These are phyloP conservation scores for Diplodus puntazzo DNA, from an alignment of 2,797 vertebrate genomes.

Conservation along the genomic window DNA sequence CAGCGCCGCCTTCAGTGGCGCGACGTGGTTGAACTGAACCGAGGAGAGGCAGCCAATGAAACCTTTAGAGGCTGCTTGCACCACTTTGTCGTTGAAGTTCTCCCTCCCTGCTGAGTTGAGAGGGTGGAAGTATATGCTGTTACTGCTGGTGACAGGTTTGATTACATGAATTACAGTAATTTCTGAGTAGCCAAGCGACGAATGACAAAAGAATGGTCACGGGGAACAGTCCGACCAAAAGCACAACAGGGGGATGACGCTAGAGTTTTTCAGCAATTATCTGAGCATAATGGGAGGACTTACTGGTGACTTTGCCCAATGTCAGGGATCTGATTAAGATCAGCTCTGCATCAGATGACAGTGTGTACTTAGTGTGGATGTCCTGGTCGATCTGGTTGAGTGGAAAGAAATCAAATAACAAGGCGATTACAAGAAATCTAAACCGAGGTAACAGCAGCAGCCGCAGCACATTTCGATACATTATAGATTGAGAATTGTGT, in stretches of 20 bases:
- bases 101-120: constrained; percentile 82
- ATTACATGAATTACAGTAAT: background rate
- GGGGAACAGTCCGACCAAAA: background rate
- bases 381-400: constrained; percentile 91
- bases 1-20: constrained; percentile 94
- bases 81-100: constrained; percentile 86
- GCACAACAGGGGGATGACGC: background rate
- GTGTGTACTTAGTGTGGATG: constrained; percentile 90
- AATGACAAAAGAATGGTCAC: background rate
- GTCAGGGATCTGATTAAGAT: constrained; percentile 90
- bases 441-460: constrained; percentile 59
- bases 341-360: constrained; percentile 91
- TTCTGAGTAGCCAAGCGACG: background rate
- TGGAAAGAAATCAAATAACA: constrained; percentile 78
- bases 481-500: constrained; percentile 70
- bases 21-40: constrained; percentile 93
- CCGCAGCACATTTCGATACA: constrained; percentile 58
- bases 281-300: constrained; percentile 60
- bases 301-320: constrained; percentile 94
- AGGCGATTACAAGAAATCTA: constrained; percentile 79
- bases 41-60: constrained; percentile 95
- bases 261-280: constrained; percentile 3
- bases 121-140: background rate
- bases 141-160: too few species aligned
- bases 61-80: constrained; percentile 88